These are phyloP conservation scores for Salticus scenicus DNA, from an alignment of 2,888 invertebrate genomes.

Conservation along the genomic window DNA sequence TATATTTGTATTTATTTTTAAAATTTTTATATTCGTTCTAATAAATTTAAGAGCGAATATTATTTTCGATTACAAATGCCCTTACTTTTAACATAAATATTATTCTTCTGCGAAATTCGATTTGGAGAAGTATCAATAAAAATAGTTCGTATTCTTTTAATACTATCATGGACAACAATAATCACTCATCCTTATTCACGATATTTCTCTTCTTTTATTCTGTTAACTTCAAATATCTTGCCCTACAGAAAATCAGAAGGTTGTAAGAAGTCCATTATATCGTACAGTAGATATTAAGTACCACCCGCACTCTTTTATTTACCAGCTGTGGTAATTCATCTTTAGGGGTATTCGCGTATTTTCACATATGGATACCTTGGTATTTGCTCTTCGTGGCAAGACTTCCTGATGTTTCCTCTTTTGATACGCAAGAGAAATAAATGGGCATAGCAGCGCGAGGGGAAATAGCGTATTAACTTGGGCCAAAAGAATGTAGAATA, in stretches of 20 bases:
- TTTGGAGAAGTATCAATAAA: background rate
- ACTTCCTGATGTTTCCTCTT: constrained; percentile 52
- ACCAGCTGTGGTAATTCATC: constrained; percentile 50
- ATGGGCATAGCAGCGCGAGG: constrained; percentile 32
- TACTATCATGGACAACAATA: background rate
- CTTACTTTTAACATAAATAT: background rate
- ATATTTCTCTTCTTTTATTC: background rate
- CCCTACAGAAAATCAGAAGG: constrained; percentile 1
- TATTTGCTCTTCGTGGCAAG: constrained; percentile 57
- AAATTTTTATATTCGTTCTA: no score
- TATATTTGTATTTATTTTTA: no score
- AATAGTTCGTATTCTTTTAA: background rate
- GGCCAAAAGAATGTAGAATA: constrained; percentile 61
- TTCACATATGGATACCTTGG: constrained; percentile 63
- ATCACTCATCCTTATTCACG: background rate
- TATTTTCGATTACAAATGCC: background rate
- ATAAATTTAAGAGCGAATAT: no score
- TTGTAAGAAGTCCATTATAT: constrained; percentile 38
- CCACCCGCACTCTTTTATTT: constrained; percentile 47
- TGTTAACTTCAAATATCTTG: background rate
- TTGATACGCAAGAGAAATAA: constrained; percentile 42
- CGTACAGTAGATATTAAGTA: constrained; percentile 50
- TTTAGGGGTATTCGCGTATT: constrained; percentile 50
- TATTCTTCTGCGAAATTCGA: background rate
- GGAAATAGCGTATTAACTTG: constrained; percentile 63